Percentiles rank a stretch among this genome's conserved stretches.
phyloP scores from a whole-genome alignment of 1,140 invertebrate genomes.

The Octopus bimaculoides region DNA sequence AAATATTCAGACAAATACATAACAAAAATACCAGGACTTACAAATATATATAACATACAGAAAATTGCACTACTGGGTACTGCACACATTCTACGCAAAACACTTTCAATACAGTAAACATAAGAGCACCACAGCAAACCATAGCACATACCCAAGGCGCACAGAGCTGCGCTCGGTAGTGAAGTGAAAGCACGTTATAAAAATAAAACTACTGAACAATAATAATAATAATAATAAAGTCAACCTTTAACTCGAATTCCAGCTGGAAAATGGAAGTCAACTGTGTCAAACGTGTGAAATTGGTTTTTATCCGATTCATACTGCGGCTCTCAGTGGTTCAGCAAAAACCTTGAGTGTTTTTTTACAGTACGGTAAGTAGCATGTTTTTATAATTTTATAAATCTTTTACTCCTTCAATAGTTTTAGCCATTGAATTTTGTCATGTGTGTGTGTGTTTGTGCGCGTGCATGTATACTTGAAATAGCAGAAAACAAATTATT shows the following conservation, averaged over 20 bases:
- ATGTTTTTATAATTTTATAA: neutral
- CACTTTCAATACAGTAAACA: too few relatives aligned
- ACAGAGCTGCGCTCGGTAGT: too few relatives aligned
- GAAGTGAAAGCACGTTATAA: too few relatives aligned
- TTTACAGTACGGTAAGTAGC: constrained; percentile 65
- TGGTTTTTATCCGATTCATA: constrained; percentile 85
- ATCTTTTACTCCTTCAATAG: neutral
- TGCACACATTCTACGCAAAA: too few relatives aligned
- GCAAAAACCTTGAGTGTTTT: constrained; percentile 78
- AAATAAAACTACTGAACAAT: too few relatives aligned
- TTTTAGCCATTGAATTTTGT: neutral
- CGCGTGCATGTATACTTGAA: neutral
- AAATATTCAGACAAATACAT: too few relatives aligned
- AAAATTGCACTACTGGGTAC: too few relatives aligned
- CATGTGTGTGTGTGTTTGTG: neutral
- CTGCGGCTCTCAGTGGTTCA: constrained; percentile 83
- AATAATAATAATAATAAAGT: too few relatives aligned
- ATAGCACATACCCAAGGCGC: too few relatives aligned
- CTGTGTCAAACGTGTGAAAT: constrained; percentile 69
- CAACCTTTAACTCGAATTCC: neutral
- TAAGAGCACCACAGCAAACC: too few relatives aligned
- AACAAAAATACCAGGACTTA: too few relatives aligned
- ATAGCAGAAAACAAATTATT: neutral
- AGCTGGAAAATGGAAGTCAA: constrained; percentile 46
- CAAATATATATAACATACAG: too few relatives aligned